phyloP scores from a whole-genome alignment of 2,113 vertebrate species.

The Lepisosteus oculatus region DNA sequence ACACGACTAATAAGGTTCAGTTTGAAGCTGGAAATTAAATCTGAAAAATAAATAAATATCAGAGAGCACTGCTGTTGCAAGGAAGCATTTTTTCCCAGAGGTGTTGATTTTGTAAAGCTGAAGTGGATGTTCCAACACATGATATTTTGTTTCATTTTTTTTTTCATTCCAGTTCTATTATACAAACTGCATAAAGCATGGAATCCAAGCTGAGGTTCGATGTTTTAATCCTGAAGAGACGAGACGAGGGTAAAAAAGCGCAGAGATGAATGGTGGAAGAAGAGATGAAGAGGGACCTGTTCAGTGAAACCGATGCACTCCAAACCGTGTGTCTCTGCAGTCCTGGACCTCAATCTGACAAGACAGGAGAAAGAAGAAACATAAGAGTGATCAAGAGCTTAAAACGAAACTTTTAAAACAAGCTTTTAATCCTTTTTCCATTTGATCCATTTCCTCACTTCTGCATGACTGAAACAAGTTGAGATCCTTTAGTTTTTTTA shows the following conservation, averaged over 20 bases:
- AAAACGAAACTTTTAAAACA: not conserved
- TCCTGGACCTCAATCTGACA: slow-evolving; percentile 59
- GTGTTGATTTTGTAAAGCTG: slow-evolving; percentile 46
- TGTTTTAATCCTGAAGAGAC: slow-evolving; percentile 40
- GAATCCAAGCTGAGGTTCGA: slow-evolving; percentile 37
- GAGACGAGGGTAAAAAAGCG: slow-evolving; percentile 16
- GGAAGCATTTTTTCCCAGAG: slow-evolving; percentile 37
- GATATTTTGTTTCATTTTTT: slow-evolving; percentile 24
- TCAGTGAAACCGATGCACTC: slow-evolving; percentile 55
- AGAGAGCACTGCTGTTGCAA: slow-evolving; percentile 32
- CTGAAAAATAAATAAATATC: slow-evolving; percentile 37
- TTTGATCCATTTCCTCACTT: no score
- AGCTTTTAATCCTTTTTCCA: no score
- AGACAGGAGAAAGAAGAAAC: slow-evolving; percentile 1
- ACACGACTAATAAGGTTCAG: slow-evolving; percentile 32
- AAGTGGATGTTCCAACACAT: slow-evolving; percentile 31
- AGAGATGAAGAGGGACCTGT: slow-evolving; percentile 14
- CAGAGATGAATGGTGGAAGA: not conserved
- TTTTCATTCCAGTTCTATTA: slow-evolving; percentile 41
- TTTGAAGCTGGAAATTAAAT: slow-evolving; percentile 41
- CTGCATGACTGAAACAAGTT: no score
- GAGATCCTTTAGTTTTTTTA: no score
- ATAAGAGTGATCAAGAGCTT: not conserved
- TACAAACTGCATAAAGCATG: slow-evolving; percentile 38
- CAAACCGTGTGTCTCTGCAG: slow-evolving; percentile 44